Conservation (phyloP, 2,113 vertebrate genomes). For the Myiozetetes cayanensis region DNA sequence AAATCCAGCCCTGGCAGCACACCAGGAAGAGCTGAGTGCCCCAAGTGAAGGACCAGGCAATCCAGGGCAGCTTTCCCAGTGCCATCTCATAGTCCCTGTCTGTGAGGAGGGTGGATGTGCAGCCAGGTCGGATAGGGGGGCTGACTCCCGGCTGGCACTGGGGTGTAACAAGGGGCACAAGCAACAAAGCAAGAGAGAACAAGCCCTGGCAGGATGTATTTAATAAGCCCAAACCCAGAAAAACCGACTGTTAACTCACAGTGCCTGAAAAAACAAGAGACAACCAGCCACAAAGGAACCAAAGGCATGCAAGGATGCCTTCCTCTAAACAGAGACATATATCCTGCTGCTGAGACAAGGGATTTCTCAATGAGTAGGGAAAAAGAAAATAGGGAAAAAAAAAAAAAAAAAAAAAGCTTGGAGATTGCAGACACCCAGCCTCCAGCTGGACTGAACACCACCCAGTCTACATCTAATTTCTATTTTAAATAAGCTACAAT, state of each 20-base stretch:
- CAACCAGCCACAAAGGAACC: background rate
- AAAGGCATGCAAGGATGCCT: background rate
- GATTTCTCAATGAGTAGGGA: background rate
- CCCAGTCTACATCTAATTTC: background rate
- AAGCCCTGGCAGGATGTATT: background rate
- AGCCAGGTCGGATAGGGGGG: background rate
- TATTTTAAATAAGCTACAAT: background rate
- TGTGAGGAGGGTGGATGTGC: background rate
- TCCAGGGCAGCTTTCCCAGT: background rate
- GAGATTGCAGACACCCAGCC: background rate
- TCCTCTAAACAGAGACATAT: background rate
- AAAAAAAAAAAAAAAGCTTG: no score
- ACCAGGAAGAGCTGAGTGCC: background rate
- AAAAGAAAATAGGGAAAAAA: background rate
- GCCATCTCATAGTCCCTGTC: background rate
- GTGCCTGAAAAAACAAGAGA: background rate
- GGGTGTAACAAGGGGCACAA: background rate
- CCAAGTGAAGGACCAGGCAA: background rate
- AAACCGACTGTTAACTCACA: fast-evolving
- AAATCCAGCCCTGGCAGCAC: background rate
- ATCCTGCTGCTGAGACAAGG: background rate
- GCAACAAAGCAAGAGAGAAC: background rate
- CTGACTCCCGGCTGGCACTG: background rate
- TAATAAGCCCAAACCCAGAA: background rate
- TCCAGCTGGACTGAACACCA: background rate